These are phyloP conservation scores for Eupeodes latifasciatus DNA, from an alignment of 2,888 invertebrate genomes.

Conservation along the genomic window DNA sequence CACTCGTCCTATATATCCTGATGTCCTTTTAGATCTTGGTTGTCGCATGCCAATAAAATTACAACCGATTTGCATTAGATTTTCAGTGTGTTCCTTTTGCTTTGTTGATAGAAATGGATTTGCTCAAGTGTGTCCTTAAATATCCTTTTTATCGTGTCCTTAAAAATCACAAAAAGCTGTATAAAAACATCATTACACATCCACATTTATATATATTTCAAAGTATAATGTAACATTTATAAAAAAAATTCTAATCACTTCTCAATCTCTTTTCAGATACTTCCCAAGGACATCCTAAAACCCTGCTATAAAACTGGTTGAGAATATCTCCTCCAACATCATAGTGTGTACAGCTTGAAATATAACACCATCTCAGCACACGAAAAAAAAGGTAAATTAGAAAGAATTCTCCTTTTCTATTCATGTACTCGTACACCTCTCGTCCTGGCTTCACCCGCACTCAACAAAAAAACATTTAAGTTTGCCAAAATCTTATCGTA, in stretches of 20 bases:
- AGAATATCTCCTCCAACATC: neutral
- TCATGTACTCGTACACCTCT: neutral
- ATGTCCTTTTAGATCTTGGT: conserved; percentile 12
- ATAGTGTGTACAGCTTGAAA: conserved; percentile 39
- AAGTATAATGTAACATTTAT: conserved; percentile 19
- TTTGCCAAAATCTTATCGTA: conserved; percentile 57
- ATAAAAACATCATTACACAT: conserved; percentile 16
- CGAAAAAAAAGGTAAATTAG: conserved; percentile 64
- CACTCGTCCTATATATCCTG: neutral
- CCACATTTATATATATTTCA: neutral
- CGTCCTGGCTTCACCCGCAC: neutral
- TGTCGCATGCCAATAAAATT: conserved; percentile 70
- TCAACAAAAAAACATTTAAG: conserved; percentile 16
- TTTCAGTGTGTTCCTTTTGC: neutral
- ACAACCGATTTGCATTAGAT: conserved; percentile 60
- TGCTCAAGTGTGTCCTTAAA: conserved; percentile 29
- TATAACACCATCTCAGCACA: conserved; percentile 33
- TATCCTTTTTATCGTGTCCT: conserved; percentile 16
- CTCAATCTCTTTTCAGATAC: conserved; percentile 71
- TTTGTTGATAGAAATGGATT: conserved; percentile 1
- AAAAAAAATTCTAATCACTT: conserved; percentile 72
- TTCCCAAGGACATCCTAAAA: conserved; percentile 61
- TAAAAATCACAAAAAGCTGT: conserved; percentile 35
- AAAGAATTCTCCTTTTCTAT: neutral
- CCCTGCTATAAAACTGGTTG: neutral